These are phyloP conservation scores for Heliconius ismenius DNA, from an alignment of 2,888 invertebrate genomes.

Conservation along the genomic window DNA sequence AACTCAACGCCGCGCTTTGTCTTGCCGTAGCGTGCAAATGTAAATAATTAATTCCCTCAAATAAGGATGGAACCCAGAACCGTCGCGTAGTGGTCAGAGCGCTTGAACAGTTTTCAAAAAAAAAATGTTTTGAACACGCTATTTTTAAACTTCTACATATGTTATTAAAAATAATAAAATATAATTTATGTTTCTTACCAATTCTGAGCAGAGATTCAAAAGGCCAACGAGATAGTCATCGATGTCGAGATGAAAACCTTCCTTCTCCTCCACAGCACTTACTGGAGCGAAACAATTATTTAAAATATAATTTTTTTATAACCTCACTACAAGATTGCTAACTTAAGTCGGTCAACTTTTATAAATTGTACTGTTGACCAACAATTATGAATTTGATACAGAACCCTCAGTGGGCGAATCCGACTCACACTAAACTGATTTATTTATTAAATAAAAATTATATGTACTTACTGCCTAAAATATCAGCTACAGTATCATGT, in stretches of 20 bases:
- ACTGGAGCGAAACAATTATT: slow-evolving; percentile 79
- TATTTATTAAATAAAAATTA: neutral
- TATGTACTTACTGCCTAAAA: slow-evolving; percentile 86
- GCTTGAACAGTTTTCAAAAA: too few relatives aligned
- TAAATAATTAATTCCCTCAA: too few relatives aligned
- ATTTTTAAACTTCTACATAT: neutral
- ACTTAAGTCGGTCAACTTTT: neutral
- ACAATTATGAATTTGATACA: too few relatives aligned
- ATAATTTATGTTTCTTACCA: slow-evolving; percentile 82
- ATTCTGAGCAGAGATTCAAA: slow-evolving; percentile 90
- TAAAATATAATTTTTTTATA: neutral
- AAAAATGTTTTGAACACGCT: neutral
- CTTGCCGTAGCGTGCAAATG: too few relatives aligned
- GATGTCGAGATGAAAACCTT: slow-evolving; percentile 92
- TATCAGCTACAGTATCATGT: slow-evolving; percentile 87
- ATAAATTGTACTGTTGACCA: neutral
- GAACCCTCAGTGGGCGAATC: too few relatives aligned
- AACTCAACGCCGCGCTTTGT: too few relatives aligned
- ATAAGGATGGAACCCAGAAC: too few relatives aligned
- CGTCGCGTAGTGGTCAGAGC: too few relatives aligned
- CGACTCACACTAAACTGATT: neutral
- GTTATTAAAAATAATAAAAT: too few relatives aligned
- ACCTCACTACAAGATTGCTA: neutral
- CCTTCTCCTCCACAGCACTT: slow-evolving; percentile 81
- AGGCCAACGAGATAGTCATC: slow-evolving; percentile 95